Evolutionary conservation across 2,113 vertebrate genomes (phyloP).

Genomic region (Microtus pennsylvanicus): DNA sequence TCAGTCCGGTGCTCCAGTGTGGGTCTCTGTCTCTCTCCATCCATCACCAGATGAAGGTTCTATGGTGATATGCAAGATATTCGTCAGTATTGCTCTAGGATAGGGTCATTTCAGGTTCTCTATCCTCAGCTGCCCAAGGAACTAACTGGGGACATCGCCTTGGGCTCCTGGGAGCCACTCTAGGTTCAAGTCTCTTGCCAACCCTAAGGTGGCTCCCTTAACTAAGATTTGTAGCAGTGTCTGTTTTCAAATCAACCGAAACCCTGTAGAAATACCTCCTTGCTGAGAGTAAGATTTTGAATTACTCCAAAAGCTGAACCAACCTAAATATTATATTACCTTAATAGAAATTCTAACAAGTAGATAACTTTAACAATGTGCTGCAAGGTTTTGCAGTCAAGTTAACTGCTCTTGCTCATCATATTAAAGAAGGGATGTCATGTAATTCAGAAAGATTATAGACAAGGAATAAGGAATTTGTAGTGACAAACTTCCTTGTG

Average conservation of each 20-base stretch:
- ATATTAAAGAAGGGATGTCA: background rate
- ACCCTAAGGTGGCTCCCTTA: too few relatives aligned
- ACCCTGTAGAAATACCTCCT: background rate
- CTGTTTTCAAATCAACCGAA: conserved; percentile 12
- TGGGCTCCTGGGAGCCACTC: too few relatives aligned
- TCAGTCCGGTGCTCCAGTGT: too few relatives aligned
- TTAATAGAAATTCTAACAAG: conserved; percentile 15
- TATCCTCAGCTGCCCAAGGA: too few relatives aligned
- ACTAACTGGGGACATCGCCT: too few relatives aligned
- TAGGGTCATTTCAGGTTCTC: too few relatives aligned
- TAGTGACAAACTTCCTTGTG: background rate
- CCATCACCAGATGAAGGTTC: too few relatives aligned
- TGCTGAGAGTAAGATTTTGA: conserved; percentile 24
- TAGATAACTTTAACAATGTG: background rate
- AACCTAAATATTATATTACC: background rate
- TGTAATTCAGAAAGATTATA: background rate
- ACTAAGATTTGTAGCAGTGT: too few relatives aligned
- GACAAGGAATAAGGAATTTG: background rate
- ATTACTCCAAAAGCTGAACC: background rate
- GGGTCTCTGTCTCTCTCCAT: too few relatives aligned
- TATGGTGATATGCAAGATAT: too few relatives aligned
- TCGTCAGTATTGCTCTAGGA: too few relatives aligned
- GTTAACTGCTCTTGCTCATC: background rate
- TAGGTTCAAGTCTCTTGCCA: too few relatives aligned
- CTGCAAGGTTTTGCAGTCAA: background rate